Evolutionary conservation across 2,888 invertebrate species (phyloP), one percentile per base, ranked within the genome.

Genomic region (Synergus japonicus): DNA sequence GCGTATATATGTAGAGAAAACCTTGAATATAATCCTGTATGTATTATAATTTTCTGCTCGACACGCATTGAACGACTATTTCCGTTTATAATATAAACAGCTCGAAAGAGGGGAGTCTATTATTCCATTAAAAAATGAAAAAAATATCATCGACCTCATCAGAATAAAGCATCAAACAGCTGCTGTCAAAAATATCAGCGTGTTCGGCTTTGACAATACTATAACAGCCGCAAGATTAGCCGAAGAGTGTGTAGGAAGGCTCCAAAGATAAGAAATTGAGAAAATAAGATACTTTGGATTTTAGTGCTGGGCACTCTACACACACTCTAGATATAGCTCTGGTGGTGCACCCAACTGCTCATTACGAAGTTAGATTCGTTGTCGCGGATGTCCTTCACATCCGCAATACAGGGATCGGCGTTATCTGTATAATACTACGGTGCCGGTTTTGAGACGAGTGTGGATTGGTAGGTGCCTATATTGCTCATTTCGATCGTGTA

Each of bases 401-500:
- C 77, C 76, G 63, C 46, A 67, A 63, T 83, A 81, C 82, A 83
- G 87, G 86, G 84, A 87, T 86, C 87, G 78, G 77, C 78, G 83
- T 88, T 88, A 88, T 88, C 88, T 88, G 76, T 29, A 29, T 22
- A 22, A 22, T 22, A 22, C 22, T 22, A 22, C 76, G 43, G 76
- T 66, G 66, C 76, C 77, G 66, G 79, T 82, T 76, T 80, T 82
- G 83, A 78, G 77, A 80, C 81, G 79, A 83, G 80, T 78, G 77
- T 78, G 84, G 83, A 85, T 81, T 29, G 77, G 79, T n/a, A 79
- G 81, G 79, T 81, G 80, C 82, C 85, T 83, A 83, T 86, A 86
- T 86, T 85, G 88, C 86, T 84, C 83, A 85, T 89, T 88, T 88
- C 85, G 86, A 86, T 82, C 87, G 86, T 86, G 86, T 87, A 87